Evolutionary conservation across 2,797 vertebrate species (phyloP).

Genomic region (Garrulus glandarius): DNA sequence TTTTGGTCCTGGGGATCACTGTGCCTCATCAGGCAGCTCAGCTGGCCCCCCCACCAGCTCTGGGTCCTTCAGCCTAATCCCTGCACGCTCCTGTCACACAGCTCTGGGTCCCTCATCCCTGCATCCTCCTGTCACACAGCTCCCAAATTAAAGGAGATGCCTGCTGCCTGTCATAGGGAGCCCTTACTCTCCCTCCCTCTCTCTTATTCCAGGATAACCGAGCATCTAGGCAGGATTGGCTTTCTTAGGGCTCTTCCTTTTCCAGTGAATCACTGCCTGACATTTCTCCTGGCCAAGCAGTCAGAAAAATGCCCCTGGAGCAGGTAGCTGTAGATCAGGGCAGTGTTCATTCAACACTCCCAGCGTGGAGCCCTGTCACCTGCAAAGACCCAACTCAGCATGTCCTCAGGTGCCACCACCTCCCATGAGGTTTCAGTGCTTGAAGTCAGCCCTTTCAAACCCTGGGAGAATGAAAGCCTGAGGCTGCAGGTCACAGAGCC

Average conservation of each 20-base stretch:
- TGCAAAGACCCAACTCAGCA: not conserved
- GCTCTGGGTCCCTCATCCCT: not conserved
- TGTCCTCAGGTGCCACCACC: not conserved
- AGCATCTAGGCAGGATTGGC: not conserved
- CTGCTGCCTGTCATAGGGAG: not conserved
- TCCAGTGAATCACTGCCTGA: not conserved
- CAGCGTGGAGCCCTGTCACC: rapidly evolving
- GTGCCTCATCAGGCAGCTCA: not conserved
- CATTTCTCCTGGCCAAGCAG: not conserved
- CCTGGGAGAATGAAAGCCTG: not conserved
- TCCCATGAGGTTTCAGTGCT: not conserved
- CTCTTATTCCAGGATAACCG: not conserved
- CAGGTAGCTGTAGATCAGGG: not conserved
- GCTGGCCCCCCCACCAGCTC: not conserved
- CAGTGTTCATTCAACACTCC: not conserved
- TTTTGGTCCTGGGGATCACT: not conserved
- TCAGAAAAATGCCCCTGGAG: not conserved
- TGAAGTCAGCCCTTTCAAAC: not conserved
- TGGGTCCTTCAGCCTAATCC: not conserved
- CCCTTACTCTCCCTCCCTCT: not conserved
- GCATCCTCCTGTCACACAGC: not conserved
- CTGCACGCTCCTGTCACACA: not conserved
- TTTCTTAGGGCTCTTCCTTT: not conserved
- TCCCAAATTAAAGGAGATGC: not conserved
- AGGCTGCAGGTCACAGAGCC: not conserved